Evolutionary conservation across 2,797 vertebrate species (phyloP).

Genomic region (Syncerus caffer): DNA sequence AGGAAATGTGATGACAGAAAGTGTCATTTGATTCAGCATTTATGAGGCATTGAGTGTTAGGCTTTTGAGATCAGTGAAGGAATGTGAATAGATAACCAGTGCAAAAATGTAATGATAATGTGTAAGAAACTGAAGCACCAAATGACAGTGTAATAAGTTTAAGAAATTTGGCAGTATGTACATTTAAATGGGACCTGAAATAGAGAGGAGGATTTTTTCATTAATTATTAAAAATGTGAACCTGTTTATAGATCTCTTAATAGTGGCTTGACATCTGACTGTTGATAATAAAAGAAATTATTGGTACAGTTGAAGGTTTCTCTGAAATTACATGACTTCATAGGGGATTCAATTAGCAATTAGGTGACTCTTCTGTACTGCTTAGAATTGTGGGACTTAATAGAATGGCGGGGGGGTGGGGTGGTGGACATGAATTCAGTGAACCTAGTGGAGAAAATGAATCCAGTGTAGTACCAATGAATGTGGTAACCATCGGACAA

Average conservation of each 20-base stretch:
- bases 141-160: not conserved
- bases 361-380: not conserved
- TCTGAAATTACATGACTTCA: not conserved
- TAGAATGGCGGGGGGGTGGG: not conserved
- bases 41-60: not conserved
- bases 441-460: not conserved
- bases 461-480: not conserved
- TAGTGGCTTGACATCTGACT: not conserved
- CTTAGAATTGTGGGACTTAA: not conserved
- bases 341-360: not conserved
- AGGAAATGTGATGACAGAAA: not conserved
- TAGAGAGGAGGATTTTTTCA: not conserved
- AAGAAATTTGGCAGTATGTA: not conserved
- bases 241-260: not conserved
- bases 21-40: not conserved
- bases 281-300: not conserved
- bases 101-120: not conserved
- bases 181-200: not conserved
- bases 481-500: not conserved
- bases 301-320: not conserved
- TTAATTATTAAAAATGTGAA: not conserved
- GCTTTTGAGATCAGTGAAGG: not conserved
- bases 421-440: not conserved
- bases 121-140: not conserved
- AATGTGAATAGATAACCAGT: not conserved